Conservation (phyloP, 2,888 invertebrate species). For the Tenthredo scrophulariae region DNA sequence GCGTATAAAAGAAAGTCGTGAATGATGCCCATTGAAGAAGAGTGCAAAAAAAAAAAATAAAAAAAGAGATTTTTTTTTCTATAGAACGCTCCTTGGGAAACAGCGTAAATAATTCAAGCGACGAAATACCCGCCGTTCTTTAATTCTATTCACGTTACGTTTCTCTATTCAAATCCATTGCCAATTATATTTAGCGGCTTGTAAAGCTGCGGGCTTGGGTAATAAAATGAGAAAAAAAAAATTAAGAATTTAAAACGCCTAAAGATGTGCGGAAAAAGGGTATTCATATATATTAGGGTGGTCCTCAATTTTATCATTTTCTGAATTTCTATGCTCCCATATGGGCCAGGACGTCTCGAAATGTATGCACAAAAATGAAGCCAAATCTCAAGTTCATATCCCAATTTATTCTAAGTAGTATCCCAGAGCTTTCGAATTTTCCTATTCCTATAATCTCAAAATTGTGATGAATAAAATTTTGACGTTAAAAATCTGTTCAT, state of each 20-base stretch:
- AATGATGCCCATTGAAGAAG: neutral
- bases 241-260: neutral
- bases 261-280: neutral
- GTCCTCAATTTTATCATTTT: too few species aligned
- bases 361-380: too few species aligned
- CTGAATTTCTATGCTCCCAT: too few species aligned
- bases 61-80: neutral
- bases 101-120: constrained; percentile 8
- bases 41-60: neutral
- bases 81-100: neutral
- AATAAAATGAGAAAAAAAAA: neutral
- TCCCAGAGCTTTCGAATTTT: too few species aligned
- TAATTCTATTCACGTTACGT: neutral
- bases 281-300: neutral
- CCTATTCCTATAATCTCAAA: too few species aligned
- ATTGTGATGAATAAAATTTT: too few species aligned
- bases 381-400: too few species aligned
- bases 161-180: constrained; percentile 19
- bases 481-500: too few species aligned
- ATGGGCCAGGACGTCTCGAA: too few species aligned
- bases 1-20: neutral
- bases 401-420: too few species aligned
- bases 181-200: neutral
- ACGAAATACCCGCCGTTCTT: neutral
- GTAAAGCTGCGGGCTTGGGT: neutral